A percentile compares a stretch with the other conserved stretches of the same genome.
These are phyloP conservation scores for Solea senegalensis DNA, from an alignment of 2,113 vertebrate genomes.

Conservation along the genomic window DNA sequence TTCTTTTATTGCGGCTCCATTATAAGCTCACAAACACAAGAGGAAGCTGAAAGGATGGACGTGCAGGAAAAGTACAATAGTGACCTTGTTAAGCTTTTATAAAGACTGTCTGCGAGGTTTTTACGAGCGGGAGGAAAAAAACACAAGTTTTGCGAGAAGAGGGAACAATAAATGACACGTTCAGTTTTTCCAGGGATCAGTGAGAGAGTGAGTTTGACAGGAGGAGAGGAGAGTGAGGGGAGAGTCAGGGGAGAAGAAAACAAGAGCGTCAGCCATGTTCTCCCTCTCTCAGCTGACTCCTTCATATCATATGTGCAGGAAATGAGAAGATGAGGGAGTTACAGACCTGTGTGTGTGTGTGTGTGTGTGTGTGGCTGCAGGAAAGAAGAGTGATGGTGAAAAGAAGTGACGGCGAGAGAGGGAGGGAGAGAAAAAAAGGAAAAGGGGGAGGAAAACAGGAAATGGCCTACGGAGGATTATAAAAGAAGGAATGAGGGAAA, in stretches of 20 bases:
- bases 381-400: conserved; percentile 51
- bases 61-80: conserved; percentile 50
- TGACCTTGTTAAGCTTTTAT: conserved; percentile 81
- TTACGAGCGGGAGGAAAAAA: conserved; percentile 71
- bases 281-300: conserved; percentile 33
- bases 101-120: conserved; percentile 70
- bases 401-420: conserved; percentile 29
- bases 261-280: background rate
- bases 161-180: conserved; percentile 67
- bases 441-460: conserved; percentile 49
- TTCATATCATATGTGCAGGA: conserved; percentile 46
- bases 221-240: conserved; percentile 12
- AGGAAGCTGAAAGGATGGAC: conserved; percentile 39
- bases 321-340: conserved; percentile 43
- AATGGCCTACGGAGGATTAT: conserved; percentile 32
- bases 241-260: no score
- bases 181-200: conserved; percentile 73
- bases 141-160: no score
- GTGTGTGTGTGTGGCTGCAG: conserved; percentile 41
- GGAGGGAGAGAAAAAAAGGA: conserved; percentile 5
- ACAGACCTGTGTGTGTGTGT: conserved; percentile 37
- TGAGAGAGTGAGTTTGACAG: conserved; percentile 11
- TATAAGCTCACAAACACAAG: conserved; percentile 33
- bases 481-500: conserved; percentile 22
- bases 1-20: conserved; percentile 41